Evolutionary conservation across 2,888 invertebrate genomes (phyloP), one percentile per base, ranked within the genome.

Genomic region (Agrypnus murinus): DNA sequence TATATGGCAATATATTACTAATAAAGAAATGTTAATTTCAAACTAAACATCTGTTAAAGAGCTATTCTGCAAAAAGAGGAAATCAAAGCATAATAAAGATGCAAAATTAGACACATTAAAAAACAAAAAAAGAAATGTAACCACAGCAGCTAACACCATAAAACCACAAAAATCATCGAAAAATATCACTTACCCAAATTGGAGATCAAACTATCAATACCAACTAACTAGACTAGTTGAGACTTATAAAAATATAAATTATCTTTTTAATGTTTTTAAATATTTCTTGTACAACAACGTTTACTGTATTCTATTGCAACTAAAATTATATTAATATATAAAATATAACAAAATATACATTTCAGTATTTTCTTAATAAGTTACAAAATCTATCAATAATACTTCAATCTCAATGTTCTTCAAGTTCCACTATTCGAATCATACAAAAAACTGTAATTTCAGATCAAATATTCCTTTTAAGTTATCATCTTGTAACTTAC

Each of bases 41-140:
- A 14, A 45, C 4, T 45, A 53, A 64, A 40, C 15, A 50, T 65
- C 69, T 64, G 69, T 69, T 69, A 64, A 31, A 64, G 69, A 59
- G 69, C 69, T 64, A 69, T 69, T 69, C 63, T 57, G 69, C 57
- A 57, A 60, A 55, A 12, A 4, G 45, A 25, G 46, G 15, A 25
- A 50, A 48, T 25, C 32, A 15, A 38, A 57, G 57, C 45, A 34
- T 32, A 38, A 15, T 38, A 14, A 34, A 43, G 31, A 65, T 38
- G 32, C 53, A 43, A 19, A 36, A 7, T 2, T 12, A 36, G 12
- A n/a, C 45, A 32, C n/a, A 43, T 32, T 25, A 25, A 17, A 34
- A 63, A 25, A 46, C 31, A 46, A 64, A 57, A 58, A 12, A 58
- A 62, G 14, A 65, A 58, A 64, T 69, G 57, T 48, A 45, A 65